Percentiles rank a stretch among this genome's conserved stretches.
phyloP scores from a whole-genome alignment of 1,140 invertebrate genomes.

The Drosophila ogumai region DNA sequence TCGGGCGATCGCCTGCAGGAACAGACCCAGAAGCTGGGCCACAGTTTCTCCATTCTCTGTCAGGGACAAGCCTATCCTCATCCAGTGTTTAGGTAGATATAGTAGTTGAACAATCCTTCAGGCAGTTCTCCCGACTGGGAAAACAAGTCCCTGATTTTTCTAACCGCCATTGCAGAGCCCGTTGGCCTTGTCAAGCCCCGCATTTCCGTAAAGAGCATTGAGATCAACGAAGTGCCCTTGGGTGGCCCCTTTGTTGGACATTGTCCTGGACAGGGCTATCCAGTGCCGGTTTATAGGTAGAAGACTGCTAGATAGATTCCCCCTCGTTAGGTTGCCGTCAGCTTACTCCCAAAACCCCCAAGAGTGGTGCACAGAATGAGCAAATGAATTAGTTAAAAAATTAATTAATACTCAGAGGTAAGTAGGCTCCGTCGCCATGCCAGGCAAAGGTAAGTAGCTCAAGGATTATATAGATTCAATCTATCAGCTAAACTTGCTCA shows the following conservation, averaged over 20 bases:
- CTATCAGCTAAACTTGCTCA: slow-evolving; percentile 39
- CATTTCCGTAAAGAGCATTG: slow-evolving; percentile 74
- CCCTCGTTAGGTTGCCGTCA: slow-evolving; percentile 33
- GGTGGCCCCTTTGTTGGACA: slow-evolving; percentile 79
- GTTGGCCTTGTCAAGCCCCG: slow-evolving; percentile 75
- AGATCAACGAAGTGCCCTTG: slow-evolving; percentile 63
- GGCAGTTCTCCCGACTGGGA: slow-evolving; percentile 16
- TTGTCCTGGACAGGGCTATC: slow-evolving; percentile 89
- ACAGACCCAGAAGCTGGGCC: slow-evolving; percentile 76
- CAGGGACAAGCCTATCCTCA: slow-evolving; percentile 88
- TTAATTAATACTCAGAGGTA: slow-evolving; percentile 25
- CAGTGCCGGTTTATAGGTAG: slow-evolving; percentile 90
- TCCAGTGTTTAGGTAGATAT: slow-evolving; percentile 87
- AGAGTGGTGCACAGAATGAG: slow-evolving; percentile 59
- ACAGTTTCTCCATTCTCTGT: slow-evolving; percentile 86
- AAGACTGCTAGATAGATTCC: slow-evolving; percentile 53
- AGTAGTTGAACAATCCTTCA: slow-evolving; percentile 17
- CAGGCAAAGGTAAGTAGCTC: slow-evolving; percentile 25
- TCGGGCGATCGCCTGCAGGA: slow-evolving; percentile 87
- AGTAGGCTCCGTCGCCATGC: slow-evolving; percentile 28
- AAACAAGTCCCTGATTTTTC: too few species aligned
- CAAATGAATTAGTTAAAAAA: slow-evolving; percentile 5
- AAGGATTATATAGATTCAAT: not conserved
- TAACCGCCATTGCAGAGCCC: slow-evolving; percentile 57
- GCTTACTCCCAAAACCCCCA: slow-evolving; percentile 4